Conservation (phyloP, 2,113 vertebrate species). For the Motacilla tschutschensis region DNA sequence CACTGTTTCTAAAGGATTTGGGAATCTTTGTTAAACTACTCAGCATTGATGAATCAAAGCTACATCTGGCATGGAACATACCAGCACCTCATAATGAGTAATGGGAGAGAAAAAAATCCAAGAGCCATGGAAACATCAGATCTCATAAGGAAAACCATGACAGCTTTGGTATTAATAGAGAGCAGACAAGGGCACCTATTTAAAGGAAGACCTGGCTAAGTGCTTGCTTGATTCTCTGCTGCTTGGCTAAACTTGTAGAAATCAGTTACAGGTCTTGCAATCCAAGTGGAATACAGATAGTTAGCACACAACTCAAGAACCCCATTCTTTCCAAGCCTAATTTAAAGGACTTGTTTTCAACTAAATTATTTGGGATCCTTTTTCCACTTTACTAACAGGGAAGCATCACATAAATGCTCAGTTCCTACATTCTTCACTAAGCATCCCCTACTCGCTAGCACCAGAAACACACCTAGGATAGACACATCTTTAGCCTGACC, state of each 20-base stretch:
- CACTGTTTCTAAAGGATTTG: constrained; percentile 30
- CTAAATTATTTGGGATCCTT: neutral
- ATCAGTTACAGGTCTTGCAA: neutral
- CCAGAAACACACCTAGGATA: neutral
- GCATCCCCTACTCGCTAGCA: neutral
- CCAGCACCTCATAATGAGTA: constrained; percentile 11
- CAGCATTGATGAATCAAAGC: neutral
- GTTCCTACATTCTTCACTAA: neutral
- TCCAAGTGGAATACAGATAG: neutral
- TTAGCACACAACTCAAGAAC: neutral
- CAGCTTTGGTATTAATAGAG: constrained; percentile 23
- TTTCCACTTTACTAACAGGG: neutral
- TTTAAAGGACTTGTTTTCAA: neutral
- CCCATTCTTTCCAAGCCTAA: neutral
- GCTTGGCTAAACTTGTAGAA: neutral
- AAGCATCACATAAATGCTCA: neutral
- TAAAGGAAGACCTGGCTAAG: neutral
- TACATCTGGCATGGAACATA: constrained; percentile 33
- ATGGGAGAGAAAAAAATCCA: constrained; percentile 15
- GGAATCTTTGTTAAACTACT: constrained; percentile 12
- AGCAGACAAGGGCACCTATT: neutral
- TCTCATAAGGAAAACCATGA: constrained; percentile 25
- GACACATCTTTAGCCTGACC: neutral
- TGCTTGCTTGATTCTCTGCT: neutral
- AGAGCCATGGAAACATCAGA: constrained; percentile 23